These are phyloP conservation scores for Marisa cornuarietis DNA, from an alignment of 1,140 invertebrate species.

Conservation along the genomic window DNA sequence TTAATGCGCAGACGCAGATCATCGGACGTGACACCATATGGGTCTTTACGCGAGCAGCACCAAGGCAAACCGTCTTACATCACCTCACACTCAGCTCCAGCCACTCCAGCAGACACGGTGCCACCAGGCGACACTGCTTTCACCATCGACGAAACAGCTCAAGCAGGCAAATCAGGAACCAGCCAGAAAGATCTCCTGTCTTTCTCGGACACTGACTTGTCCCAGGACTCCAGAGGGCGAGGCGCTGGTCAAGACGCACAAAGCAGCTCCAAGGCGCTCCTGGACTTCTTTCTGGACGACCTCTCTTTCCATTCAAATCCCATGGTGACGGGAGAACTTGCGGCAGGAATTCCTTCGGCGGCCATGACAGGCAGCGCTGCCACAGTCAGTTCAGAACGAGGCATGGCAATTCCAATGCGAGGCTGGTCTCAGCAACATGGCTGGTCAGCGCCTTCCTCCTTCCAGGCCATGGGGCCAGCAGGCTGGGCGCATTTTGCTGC, in stretches of 20 bases:
- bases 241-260: background rate
- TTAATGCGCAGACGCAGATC: background rate
- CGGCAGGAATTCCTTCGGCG: background rate
- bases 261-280: background rate
- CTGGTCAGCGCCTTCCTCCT: background rate
- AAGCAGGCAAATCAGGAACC: too few relatives aligned
- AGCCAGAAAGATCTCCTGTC: background rate
- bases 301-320: conserved; percentile 19
- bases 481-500: background rate
- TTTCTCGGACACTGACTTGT: conserved; percentile 9
- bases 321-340: conserved; percentile 24
- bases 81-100: too few relatives aligned
- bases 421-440: background rate
- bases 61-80: too few relatives aligned
- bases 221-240: background rate
- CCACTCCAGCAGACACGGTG: too few relatives aligned
- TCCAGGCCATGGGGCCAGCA: background rate
- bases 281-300: conserved; percentile 30
- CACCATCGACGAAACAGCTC: too few relatives aligned
- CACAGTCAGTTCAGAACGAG: background rate
- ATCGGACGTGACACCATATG: conserved; percentile 11
- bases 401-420: background rate
- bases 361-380: background rate
- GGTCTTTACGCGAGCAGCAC: background rate
- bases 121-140: too few relatives aligned